These are phyloP conservation scores for Diplosoma virens DNA, from an alignment of 23 tunicate species.

Conservation along the genomic window DNA sequence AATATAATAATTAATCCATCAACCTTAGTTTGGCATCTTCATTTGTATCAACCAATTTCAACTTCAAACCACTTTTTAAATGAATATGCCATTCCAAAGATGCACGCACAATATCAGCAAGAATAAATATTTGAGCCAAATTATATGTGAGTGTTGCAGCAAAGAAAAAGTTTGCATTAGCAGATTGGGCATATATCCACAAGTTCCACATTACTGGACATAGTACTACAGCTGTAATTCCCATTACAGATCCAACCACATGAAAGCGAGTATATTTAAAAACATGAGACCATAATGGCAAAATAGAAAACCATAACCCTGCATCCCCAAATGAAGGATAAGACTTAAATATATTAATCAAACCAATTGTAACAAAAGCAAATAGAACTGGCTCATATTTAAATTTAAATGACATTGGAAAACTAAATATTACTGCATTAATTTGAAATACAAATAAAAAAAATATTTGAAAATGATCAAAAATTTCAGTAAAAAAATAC, in stretches of 20 bases:
- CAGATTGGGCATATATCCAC: slow-evolving; percentile 81
- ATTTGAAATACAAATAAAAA: slow-evolving; percentile 83
- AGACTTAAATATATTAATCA: slow-evolving; percentile 62
- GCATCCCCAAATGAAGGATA: slow-evolving; percentile 82
- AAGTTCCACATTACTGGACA: slow-evolving; percentile 93
- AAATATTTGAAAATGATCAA: slow-evolving; percentile 79
- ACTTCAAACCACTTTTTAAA: slow-evolving; percentile 48
- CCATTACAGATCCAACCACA: slow-evolving; percentile 49
- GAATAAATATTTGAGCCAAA: slow-evolving; percentile 60
- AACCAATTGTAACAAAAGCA: slow-evolving; percentile 44
- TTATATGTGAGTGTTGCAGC: slow-evolving; percentile 74
- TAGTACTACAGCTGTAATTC: slow-evolving; percentile 51
- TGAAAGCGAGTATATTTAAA: slow-evolving; percentile 63
- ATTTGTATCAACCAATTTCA: slow-evolving; percentile 15
- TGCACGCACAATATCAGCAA: slow-evolving; percentile 51
- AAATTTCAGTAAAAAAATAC: slow-evolving; percentile 95
- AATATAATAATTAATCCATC: neutral
- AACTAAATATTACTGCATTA: slow-evolving; percentile 55
- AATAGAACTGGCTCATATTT: slow-evolving; percentile 65
- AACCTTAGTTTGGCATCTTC: slow-evolving; percentile 20
- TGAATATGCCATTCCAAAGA: slow-evolving; percentile 65
- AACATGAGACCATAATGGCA: slow-evolving; percentile 78
- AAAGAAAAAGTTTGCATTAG: slow-evolving; percentile 93
- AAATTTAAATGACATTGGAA: slow-evolving; percentile 70
- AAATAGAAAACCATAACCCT: slow-evolving; percentile 60